Conservation (phyloP, 1,140 invertebrate genomes). For the Scaptomyza pallida region DNA sequence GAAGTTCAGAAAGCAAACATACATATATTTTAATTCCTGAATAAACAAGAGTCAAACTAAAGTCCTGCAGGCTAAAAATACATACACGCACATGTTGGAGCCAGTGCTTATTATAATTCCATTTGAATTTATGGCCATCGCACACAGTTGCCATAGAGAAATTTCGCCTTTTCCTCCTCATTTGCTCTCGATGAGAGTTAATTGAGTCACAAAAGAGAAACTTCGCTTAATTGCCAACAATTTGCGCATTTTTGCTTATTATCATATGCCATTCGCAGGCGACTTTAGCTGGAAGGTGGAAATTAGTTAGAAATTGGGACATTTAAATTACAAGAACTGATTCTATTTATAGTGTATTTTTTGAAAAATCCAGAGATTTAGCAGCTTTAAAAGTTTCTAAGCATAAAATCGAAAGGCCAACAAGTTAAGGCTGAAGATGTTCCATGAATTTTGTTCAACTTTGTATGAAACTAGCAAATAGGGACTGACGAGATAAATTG, state of each 20-base stretch:
- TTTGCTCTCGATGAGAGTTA: conserved; percentile 58
- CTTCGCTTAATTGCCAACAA: conserved; percentile 61
- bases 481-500: background rate
- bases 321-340: too few species aligned
- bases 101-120: background rate
- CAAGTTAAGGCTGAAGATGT: background rate
- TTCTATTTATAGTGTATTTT: too few species aligned
- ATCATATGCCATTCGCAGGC: conserved; percentile 16
- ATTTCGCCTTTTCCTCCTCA: conserved; percentile 32
- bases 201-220: conserved; percentile 52
- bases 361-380: too few species aligned
- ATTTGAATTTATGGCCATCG: conserved; percentile 14
- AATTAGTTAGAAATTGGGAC: too few species aligned
- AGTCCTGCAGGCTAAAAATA: background rate
- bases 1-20: conserved; percentile 23
- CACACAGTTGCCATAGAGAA: background rate
- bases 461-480: background rate
- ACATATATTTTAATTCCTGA: background rate
- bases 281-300: conserved; percentile 11
- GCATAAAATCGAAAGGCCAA: too few species aligned
- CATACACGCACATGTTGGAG: too few species aligned
- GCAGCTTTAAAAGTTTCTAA: too few species aligned
- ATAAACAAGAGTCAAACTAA: background rate
- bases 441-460: background rate
- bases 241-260: conserved; percentile 19